phyloP scores from a whole-genome alignment of 2,797 vertebrate genomes.

The Spondyliosoma cantharus region DNA sequence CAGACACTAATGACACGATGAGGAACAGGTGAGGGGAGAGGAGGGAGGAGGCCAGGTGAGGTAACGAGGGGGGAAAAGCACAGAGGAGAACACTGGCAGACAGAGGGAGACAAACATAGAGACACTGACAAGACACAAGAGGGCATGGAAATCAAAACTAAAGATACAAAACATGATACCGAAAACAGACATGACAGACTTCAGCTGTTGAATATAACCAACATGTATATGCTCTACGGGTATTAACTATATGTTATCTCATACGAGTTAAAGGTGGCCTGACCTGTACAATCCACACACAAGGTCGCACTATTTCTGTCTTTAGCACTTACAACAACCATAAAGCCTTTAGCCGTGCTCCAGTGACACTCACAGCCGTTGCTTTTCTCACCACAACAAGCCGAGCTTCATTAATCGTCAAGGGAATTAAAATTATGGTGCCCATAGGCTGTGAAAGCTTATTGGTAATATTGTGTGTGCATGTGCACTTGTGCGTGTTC shows the following conservation, averaged over 20 bases:
- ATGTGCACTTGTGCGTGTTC: not conserved
- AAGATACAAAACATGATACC: no score
- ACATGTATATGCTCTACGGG: not conserved
- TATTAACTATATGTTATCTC: rapidly evolving
- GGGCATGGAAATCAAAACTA: no score
- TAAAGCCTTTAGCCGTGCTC: not conserved
- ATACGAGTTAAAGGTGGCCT: not conserved
- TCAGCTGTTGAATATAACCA: not conserved
- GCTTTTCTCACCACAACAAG: not conserved
- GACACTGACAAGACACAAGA: no score
- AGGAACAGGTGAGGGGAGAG: no score
- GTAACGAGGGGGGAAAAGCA: no score
- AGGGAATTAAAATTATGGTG: conserved; percentile 18
- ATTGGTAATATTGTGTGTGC: not conserved
- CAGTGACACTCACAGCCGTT: conserved; percentile 3
- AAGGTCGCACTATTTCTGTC: conserved; percentile 26
- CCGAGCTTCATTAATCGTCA: conserved; percentile 14
- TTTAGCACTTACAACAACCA: conserved; percentile 12
- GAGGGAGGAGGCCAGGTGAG: no score
- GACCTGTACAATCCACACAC: not conserved
- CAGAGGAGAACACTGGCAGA: no score
- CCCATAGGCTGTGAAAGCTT: conserved; percentile 3
- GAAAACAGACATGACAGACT: no score
- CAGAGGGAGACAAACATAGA: no score
- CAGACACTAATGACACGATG: no score